Evolutionary conservation across 2,113 vertebrate genomes (phyloP).

Genomic region (Gymnarchus niloticus): DNA sequence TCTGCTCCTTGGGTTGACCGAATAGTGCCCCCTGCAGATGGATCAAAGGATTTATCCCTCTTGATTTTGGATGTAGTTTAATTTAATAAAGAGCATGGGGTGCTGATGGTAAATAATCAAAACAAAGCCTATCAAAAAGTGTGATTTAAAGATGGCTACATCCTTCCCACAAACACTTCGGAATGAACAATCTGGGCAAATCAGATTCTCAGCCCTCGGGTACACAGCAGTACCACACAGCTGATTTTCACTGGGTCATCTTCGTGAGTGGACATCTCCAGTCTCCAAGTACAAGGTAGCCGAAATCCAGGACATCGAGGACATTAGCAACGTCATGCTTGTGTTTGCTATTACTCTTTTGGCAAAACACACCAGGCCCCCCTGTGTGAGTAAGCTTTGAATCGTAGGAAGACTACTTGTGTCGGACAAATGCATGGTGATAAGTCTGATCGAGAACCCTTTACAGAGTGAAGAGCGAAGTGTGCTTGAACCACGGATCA

Average conservation of each 20-base stretch:
- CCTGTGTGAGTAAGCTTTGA: not conserved
- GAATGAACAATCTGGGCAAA: not conserved
- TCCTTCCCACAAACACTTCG: not conserved
- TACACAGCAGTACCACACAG: not conserved
- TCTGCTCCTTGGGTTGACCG: not conserved
- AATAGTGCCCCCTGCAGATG: not conserved
- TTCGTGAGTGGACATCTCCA: not conserved
- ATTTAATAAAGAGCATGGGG: not conserved
- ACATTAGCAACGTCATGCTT: not conserved
- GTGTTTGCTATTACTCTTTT: not conserved
- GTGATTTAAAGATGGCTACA: not conserved
- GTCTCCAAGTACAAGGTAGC: not conserved
- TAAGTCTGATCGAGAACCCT: not conserved
- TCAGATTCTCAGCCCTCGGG: not conserved
- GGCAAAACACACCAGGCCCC: not conserved
- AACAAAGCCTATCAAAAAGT: not conserved
- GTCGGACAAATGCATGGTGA: conserved; percentile 2
- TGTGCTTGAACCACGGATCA: not conserved
- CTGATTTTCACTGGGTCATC: not conserved
- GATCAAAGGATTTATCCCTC: not conserved
- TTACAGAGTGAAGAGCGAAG: not conserved
- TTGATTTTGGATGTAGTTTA: not conserved
- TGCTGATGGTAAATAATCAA: not conserved
- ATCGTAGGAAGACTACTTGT: not conserved
- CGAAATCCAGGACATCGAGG: not conserved